Base-by-base conservation (phyloP, 2,888 invertebrate genomes). In the Aspidiotus rigidus region DNA sequence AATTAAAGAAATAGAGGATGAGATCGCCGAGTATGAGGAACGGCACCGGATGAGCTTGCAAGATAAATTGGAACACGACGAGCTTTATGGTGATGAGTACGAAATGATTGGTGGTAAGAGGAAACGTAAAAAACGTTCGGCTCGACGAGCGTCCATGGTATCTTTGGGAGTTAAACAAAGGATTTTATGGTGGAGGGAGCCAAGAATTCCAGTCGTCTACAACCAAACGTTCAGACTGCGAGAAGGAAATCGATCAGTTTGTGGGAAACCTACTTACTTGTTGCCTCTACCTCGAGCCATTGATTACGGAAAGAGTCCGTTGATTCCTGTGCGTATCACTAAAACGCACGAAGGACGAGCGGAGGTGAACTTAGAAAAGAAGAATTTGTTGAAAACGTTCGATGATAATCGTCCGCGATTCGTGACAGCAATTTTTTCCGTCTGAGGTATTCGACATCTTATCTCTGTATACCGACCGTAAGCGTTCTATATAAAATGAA, bases 61-160 rank as follows among this genome's bases (percentile, higher is more conserved):
- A 13, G 67, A 59, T 13, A 13, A 42, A 9, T 8, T 13, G 9
- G 67, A 67, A 15, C 67, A 67, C 49, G 49, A 67, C 28, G 59
- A 59, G 10, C 16, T 67, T 0, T 67, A 42, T 13, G 67, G 60
- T 16, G 67, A 67, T 11, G 28, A 60, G 28, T 67, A 67, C 54
- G 67, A 67, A 49, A 17, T 67, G 53, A 16, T 67, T 7, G 67
- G 67, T 2, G 10, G 28, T 15, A 60, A 67, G 40, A 57, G 53
- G 10, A 59, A 59, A 53, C 59, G 67, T n/a, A 67, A 67, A 53
- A 67, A 67, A 39, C 44, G 67, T 7, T 67, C 67, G n/a, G 67
- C 67, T 44, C 42, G 67, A 7, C 17, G 67, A n/a, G 60, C 60
- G 16, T 67, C 67, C 11, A 67, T 67, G 67, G 67, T 67, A 11